These are phyloP conservation scores for Brachirus orientalis DNA, from an alignment of 2,113 vertebrate genomes.

Conservation along the genomic window DNA sequence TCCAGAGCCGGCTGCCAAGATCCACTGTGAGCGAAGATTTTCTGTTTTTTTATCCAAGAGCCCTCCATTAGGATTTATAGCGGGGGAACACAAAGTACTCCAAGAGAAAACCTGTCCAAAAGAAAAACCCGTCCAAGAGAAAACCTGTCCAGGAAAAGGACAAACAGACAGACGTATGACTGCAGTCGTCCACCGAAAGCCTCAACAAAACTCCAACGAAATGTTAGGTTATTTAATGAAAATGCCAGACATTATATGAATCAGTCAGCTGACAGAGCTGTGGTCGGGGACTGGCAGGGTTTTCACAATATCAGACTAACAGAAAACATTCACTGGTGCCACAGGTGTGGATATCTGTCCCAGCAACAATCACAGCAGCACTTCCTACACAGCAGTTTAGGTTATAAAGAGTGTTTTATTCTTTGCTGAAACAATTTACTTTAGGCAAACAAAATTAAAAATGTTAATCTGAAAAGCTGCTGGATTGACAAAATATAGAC, in stretches of 20 bases:
- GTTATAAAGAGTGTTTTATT: too few relatives aligned
- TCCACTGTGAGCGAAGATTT: conserved; percentile 75
- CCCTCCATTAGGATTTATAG: conserved; percentile 73
- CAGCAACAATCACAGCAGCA: too few relatives aligned
- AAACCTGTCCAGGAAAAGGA: conserved; percentile 59
- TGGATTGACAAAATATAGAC: too few relatives aligned
- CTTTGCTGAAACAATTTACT: too few relatives aligned
- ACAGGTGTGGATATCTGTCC: too few relatives aligned
- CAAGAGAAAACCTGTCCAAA: conserved; percentile 50
- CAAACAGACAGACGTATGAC: conserved; percentile 60
- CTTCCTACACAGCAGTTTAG: too few relatives aligned
- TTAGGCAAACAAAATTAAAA: too few relatives aligned
- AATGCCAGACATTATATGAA: conserved; percentile 29
- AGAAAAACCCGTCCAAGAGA: too few relatives aligned
- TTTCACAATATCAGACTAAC: too few relatives aligned
- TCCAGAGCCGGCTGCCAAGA: conserved; percentile 72
- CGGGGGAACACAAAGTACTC: conserved; percentile 72
- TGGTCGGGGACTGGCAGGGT: background rate
- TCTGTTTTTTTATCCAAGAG: conserved; percentile 71
- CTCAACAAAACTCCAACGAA: conserved; percentile 4
- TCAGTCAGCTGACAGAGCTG: conserved; percentile 11
- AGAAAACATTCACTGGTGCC: too few relatives aligned
- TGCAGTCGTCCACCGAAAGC: conserved; percentile 33
- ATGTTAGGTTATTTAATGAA: background rate
- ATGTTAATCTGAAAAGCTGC: too few relatives aligned